A percentile compares a stretch with the other conserved stretches of the same genome.
Evolutionary conservation across 2,888 invertebrate species (phyloP).

Genomic region (Thera obeliscata): DNA sequence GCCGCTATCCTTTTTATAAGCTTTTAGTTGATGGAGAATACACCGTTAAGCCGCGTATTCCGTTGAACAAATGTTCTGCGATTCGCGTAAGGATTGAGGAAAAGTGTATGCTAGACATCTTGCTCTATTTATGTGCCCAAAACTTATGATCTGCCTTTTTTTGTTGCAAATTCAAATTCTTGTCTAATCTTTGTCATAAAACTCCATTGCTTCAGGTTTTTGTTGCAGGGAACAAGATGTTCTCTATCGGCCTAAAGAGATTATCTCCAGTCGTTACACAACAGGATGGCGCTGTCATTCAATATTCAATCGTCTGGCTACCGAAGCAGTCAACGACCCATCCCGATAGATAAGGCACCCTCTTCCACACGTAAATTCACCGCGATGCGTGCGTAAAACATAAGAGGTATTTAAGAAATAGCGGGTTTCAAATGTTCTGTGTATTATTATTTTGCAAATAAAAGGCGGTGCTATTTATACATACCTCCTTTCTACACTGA

Average conservation of each 20-base stretch:
- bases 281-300: constrained; percentile 44
- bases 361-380: constrained; percentile 51
- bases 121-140: constrained; percentile 10
- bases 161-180: neutral
- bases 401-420: constrained; percentile 18
- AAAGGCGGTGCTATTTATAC: neutral
- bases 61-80: constrained; percentile 21
- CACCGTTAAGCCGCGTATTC: constrained; percentile 13
- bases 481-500: neutral
- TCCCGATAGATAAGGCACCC: constrained; percentile 56
- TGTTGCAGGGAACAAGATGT: constrained; percentile 26
- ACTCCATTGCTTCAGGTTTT: neutral
- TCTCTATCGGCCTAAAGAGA: constrained; percentile 28
- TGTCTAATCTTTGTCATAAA: constrained; percentile 1
- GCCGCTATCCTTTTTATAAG: constrained; percentile 26
- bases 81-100: constrained; percentile 24
- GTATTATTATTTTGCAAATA: constrained; percentile 1
- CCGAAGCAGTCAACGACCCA: constrained; percentile 56
- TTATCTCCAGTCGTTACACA: constrained; percentile 34
- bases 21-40: constrained; percentile 14
- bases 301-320: constrained; percentile 49
- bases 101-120: constrained; percentile 18
- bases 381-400: constrained; percentile 27
- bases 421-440: neutral
- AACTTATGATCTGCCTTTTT: constrained; percentile 3